Conservation (phyloP, 1,140 invertebrate genomes). For the Sipha flava region DNA sequence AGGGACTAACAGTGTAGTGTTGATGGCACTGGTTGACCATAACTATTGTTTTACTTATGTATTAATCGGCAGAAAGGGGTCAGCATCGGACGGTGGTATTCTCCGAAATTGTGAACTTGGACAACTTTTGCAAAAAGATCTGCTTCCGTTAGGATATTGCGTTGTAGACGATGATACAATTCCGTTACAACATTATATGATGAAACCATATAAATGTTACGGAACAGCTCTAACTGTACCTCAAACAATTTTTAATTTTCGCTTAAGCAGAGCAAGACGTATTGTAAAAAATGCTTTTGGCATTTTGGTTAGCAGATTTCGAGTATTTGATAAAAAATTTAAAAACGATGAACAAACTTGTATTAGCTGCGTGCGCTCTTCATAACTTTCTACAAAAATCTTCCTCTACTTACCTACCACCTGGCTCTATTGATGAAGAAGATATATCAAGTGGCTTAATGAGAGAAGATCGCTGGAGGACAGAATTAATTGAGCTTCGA, state of each 20-base stretch:
- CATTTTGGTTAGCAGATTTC: conserved; percentile 37
- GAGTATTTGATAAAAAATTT: conserved; percentile 24
- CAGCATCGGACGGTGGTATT: conserved; percentile 41
- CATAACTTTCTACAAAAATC: conserved; percentile 15
- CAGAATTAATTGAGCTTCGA: neutral
- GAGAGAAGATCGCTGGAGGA: neutral
- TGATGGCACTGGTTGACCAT: conserved; percentile 43
- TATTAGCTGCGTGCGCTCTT: conserved; percentile 18
- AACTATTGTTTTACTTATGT: conserved; percentile 40
- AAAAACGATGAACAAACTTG: conserved; percentile 12
- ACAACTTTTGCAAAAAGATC: neutral
- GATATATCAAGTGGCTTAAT: conserved; percentile 14
- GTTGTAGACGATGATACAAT: conserved; percentile 45
- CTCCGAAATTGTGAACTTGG: conserved; percentile 34
- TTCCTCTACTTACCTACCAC: neutral
- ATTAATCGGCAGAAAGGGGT: conserved; percentile 41
- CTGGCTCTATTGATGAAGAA: neutral
- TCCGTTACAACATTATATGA: conserved; percentile 41
- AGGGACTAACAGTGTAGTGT: conserved; percentile 44
- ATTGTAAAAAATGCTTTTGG: conserved; percentile 39
- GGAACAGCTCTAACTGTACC: neutral
- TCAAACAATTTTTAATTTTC: conserved; percentile 44
- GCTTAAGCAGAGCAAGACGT: conserved; percentile 42
- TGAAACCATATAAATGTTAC: conserved; percentile 43
- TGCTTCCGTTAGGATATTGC: conserved; percentile 34